Base-by-base conservation (phyloP, 64 coral and sea anemone species). In the Trachythela sp. region DNA sequence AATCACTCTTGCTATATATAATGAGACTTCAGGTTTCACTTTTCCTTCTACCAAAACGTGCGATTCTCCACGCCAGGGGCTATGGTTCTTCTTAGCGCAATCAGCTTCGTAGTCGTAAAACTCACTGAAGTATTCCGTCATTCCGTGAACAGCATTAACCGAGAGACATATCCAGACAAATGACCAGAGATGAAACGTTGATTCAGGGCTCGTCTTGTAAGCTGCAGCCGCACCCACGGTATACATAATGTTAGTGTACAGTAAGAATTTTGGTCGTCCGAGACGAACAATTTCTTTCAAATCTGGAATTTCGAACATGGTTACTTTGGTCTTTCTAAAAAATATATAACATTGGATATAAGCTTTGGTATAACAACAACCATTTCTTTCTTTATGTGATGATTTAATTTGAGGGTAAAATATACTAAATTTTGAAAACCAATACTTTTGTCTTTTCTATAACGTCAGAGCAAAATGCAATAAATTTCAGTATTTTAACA, bases 81-180 rank as follows among this genome's bases (percentile, higher is more conserved):
- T 80, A 34, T n/a, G 75, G 75, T 80, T 80, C 30, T 80, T 80
- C 27, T 80, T 80, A 7, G 37, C 37, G 32, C 75, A 80, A 30
- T 80, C 75, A 36, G 75, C 75, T 9, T 80, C 32, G 75, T 80
- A 80, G 75, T 80, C 75, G 75, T 80, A 80, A 30, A 14, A 80
- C 9, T 80, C 75, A 8, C 35, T 80, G 18, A 80, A 80, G 35
- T 37, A 80, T 34, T 80, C 1, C 0, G 75, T 80, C 75, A 80
- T 80, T 10, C 27, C 32, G 33, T 80, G 75, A 2, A 36, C 9
- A 35, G 75, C 75, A 18, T 80, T n/a, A 15, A 80, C 32, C 15
- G 35, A 1, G 15, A 80, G 4, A 39, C 75, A 80, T 2, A 80
- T 35, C 75, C 75, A 80, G 1, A 80, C 35, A 37, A 34, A 80